These are phyloP conservation scores for Apus apus DNA, from an alignment of 2,113 vertebrate genomes.

Conservation along the genomic window DNA sequence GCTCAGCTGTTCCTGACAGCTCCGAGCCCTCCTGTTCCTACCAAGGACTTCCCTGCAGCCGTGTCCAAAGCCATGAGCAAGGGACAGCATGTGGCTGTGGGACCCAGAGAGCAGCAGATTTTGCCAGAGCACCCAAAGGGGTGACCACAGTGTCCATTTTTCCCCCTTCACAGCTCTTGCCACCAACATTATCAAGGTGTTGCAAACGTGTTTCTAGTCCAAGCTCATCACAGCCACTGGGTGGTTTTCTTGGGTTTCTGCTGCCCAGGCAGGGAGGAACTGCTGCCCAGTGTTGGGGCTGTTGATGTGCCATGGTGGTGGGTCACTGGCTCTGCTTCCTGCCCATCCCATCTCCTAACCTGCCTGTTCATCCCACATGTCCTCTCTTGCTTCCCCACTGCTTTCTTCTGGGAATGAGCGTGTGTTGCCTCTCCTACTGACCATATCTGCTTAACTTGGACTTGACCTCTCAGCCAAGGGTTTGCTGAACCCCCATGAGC, in stretches of 20 bases:
- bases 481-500: not conserved
- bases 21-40: not conserved
- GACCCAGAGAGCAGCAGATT: not conserved
- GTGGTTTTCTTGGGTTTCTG: not conserved
- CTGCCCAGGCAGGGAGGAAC: not conserved
- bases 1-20: not conserved
- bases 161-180: not conserved
- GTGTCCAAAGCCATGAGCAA: accelerated
- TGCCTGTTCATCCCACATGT: accelerated
- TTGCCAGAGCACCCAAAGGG: not conserved
- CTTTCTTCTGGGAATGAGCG: not conserved
- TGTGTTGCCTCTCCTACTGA: not conserved
- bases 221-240: not conserved
- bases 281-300: not conserved
- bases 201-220: not conserved
- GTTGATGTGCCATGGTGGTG: not conserved
- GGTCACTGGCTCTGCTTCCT: not conserved
- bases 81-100: not conserved
- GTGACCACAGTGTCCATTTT: not conserved
- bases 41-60: not conserved
- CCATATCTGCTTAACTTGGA: not conserved
- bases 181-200: accelerated
- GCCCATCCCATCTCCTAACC: not conserved
- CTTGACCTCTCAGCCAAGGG: not conserved
- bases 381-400: not conserved